phyloP scores from a whole-genome alignment of 2,888 invertebrate species.

The Sinohyriopsis cumingii region DNA sequence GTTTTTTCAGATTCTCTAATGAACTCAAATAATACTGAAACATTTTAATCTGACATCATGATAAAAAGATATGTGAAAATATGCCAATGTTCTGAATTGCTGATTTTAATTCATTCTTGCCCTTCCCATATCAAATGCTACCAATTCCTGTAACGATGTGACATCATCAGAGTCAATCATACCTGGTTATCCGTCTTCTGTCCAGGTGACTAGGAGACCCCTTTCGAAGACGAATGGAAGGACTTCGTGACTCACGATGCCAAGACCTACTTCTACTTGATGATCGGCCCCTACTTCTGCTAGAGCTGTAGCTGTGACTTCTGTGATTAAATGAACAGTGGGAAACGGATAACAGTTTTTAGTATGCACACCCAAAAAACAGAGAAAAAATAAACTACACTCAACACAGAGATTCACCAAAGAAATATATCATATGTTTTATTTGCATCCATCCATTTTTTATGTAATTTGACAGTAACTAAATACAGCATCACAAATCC shows the following conservation, averaged over 20 bases:
- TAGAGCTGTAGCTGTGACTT: too few relatives aligned
- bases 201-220: conserved; percentile 96
- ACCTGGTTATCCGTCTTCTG: conserved; percentile 95
- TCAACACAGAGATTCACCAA: too few relatives aligned
- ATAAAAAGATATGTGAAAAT: too few relatives aligned
- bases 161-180: conserved; percentile 48
- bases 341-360: conserved; percentile 1
- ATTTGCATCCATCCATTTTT: too few relatives aligned
- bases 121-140: neutral
- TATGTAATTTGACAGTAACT: too few relatives aligned
- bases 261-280: conserved; percentile 44
- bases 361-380: neutral
- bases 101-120: neutral
- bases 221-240: conserved; percentile 91
- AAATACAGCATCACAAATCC: too few relatives aligned
- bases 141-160: neutral
- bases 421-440: too few relatives aligned
- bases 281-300: conserved; percentile 7
- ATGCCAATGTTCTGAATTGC: too few relatives aligned
- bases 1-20: too few relatives aligned
- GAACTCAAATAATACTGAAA: too few relatives aligned
- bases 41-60: too few relatives aligned
- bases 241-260: conserved; percentile 64
- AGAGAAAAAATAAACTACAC: too few relatives aligned
- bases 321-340: neutral